phyloP scores from a whole-genome alignment of 2,113 vertebrate species.

The Mastomys coucha region DNA sequence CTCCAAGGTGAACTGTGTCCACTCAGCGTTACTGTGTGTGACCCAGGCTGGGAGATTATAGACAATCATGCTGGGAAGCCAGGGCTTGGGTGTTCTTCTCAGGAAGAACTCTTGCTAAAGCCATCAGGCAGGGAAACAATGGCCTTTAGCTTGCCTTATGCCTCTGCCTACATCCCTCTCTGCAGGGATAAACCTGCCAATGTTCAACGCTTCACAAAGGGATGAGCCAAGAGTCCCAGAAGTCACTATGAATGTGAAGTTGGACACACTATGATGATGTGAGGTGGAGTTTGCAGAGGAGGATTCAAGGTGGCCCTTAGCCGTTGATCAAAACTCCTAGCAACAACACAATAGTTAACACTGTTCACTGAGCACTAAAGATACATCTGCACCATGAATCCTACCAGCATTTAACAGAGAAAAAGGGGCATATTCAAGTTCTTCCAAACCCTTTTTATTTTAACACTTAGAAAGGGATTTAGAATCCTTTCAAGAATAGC shows the following conservation, averaged over 20 bases:
- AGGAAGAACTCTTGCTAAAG: neutral
- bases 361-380: neutral
- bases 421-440: neutral
- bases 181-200: neutral
- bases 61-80: neutral
- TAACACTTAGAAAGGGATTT: slow-evolving; percentile 73
- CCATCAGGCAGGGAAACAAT: neutral
- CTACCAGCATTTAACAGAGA: slow-evolving; percentile 2
- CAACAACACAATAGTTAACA: neutral
- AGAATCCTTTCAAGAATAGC: slow-evolving; percentile 66
- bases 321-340: neutral
- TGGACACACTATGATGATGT: neutral
- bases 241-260: neutral
- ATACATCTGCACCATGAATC: neutral
- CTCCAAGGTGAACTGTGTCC: neutral
- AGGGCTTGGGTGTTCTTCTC: neutral
- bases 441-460: slow-evolving; percentile 59
- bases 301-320: neutral
- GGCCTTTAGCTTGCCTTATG: neutral
- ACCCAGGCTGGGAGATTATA: neutral
- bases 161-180: neutral
- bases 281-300: neutral
- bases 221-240: neutral
- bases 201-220: slow-evolving; percentile 17
- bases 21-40: neutral